Conservation (phyloP, 2,113 vertebrate species). For the Ptyas mucosa region DNA sequence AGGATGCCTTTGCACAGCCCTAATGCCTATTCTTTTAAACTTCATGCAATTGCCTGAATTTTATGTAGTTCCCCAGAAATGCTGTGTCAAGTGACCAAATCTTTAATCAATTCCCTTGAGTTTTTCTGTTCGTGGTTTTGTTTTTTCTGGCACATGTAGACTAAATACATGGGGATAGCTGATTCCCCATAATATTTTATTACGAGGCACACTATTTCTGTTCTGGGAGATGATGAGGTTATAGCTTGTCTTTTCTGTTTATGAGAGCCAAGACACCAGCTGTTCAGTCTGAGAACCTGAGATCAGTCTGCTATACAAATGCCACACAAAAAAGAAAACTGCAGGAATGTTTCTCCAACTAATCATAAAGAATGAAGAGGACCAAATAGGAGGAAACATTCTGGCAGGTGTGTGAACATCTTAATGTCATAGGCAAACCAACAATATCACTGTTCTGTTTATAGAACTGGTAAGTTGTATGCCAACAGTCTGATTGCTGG, state of each 20-base stretch:
- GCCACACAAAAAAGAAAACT: neutral
- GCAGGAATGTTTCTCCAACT: neutral
- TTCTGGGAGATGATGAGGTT: neutral
- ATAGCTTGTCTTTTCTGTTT: neutral
- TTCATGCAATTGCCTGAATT: neutral
- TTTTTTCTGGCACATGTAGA: neutral
- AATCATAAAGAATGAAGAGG: neutral
- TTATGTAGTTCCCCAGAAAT: neutral
- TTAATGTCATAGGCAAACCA: neutral
- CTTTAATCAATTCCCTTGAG: neutral
- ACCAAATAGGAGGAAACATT: neutral
- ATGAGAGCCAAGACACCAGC: neutral
- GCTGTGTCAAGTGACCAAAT: neutral
- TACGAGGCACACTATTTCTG: neutral
- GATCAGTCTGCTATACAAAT: neutral
- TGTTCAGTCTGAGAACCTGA: neutral
- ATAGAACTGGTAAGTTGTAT: conserved; percentile 24
- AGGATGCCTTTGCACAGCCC: neutral
- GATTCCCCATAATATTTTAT: neutral
- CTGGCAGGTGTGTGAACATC: neutral
- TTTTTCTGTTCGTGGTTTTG: neutral
- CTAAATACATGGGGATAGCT: neutral
- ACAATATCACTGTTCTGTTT: neutral
- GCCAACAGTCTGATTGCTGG: neutral
- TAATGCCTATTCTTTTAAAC: neutral